Evolutionary conservation across 1,140 invertebrate genomes (phyloP).

Genomic region (Caenorhabditis remanei): DNA sequence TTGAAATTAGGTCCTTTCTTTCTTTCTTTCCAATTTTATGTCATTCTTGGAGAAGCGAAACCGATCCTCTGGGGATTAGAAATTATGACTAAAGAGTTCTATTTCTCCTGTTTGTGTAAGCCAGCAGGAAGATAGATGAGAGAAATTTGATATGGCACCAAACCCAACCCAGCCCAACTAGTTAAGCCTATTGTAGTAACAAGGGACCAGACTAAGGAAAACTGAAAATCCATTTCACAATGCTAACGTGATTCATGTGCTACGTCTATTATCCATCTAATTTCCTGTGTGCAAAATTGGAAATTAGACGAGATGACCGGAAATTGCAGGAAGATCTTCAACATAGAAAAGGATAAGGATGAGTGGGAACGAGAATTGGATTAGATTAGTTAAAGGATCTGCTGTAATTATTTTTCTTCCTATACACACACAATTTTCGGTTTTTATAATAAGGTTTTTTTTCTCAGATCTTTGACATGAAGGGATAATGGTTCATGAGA

Average conservation of each 20-base stretch:
- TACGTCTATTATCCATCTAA: not conserved
- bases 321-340: slow-evolving; percentile 6
- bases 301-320: not conserved
- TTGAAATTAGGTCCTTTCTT: not conserved
- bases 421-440: not conserved
- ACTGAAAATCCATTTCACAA: too few relatives aligned
- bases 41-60: not conserved
- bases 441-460: too few relatives aligned
- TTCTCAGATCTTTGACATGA: too few relatives aligned
- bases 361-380: not conserved
- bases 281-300: not conserved
- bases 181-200: not conserved
- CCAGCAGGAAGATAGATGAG: not conserved
- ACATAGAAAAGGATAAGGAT: not conserved
- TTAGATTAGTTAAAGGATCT: not conserved
- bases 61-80: not conserved
- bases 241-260: not conserved
- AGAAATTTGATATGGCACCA: slow-evolving; percentile 5
- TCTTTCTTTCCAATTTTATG: not conserved
- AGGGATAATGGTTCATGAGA: not conserved
- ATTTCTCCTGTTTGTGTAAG: not conserved
- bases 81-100: slow-evolving; percentile 14
- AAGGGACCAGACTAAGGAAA: not conserved
- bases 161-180: not conserved
- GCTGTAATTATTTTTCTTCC: not conserved